These are phyloP conservation scores for Istiophorus platypterus DNA, from an alignment of 2,113 vertebrate species.

Conservation along the genomic window DNA sequence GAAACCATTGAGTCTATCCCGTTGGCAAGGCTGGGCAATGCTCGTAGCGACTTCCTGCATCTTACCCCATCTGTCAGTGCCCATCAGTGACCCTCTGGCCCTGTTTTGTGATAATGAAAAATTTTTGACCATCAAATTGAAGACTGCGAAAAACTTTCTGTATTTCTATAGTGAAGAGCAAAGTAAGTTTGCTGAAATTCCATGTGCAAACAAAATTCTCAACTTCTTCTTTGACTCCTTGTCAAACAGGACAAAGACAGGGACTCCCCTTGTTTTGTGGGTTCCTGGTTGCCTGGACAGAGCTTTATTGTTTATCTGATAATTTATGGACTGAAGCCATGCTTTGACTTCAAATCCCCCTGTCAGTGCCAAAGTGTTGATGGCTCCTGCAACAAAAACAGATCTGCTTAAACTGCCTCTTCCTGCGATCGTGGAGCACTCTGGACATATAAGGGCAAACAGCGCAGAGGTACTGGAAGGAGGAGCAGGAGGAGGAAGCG, in stretches of 20 bases:
- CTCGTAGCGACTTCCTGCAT: conserved; percentile 68
- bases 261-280: conserved; percentile 48
- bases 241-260: conserved; percentile 28
- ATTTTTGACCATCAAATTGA: neutral
- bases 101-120: conserved; percentile 9
- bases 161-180: neutral
- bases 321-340: conserved; percentile 34
- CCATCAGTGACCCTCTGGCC: conserved; percentile 35
- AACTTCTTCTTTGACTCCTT: neutral
- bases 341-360: conserved; percentile 60
- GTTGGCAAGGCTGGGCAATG: conserved; percentile 69
- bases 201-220: neutral
- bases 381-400: conserved; percentile 72
- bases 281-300: conserved; percentile 67
- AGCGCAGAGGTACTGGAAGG: conserved; percentile 38
- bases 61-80: conserved; percentile 42
- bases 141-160: neutral
- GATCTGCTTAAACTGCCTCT: conserved; percentile 70
- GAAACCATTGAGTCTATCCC: conserved; percentile 81
- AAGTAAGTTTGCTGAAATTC: neutral
- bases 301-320: conserved; percentile 51
- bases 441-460: conserved; percentile 85
- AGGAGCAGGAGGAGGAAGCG: conserved; percentile 59
- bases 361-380: conserved; percentile 66
- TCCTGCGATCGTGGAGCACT: conserved; percentile 70